These are phyloP conservation scores for Acleris sparsana DNA, from an alignment of 2,888 invertebrate genomes.

Conservation along the genomic window DNA sequence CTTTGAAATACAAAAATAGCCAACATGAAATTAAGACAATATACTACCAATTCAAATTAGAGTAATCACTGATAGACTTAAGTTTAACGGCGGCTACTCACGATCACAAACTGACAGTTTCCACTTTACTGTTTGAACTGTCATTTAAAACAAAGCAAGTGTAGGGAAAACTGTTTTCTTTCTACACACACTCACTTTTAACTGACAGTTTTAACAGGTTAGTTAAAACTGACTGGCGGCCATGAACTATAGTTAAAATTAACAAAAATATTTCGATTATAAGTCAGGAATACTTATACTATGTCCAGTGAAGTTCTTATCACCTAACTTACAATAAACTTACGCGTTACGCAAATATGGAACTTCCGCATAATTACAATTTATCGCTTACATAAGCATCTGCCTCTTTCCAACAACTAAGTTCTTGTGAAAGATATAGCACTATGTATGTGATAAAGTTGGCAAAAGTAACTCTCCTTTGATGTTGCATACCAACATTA, in stretches of 20 bases:
- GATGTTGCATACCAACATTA: constrained; percentile 44
- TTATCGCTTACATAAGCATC: constrained; percentile 28
- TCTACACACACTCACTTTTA: too few species aligned
- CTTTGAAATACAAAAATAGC: constrained; percentile 9
- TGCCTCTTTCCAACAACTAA: too few species aligned
- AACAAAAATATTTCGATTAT: constrained; percentile 19
- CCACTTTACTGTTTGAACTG: too few species aligned
- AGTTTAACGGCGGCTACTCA: too few species aligned
- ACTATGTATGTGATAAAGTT: neutral
- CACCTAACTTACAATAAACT: constrained; percentile 51
- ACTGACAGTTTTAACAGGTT: too few species aligned
- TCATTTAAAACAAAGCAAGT: too few species aligned
- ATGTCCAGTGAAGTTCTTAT: constrained; percentile 55
- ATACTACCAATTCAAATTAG: neutral
- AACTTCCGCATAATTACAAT: constrained; percentile 18
- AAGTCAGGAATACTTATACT: constrained; percentile 40
- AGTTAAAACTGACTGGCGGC: too few species aligned
- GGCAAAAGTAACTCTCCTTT: constrained; percentile 38
- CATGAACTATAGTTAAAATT: constrained; percentile 9
- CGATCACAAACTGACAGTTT: too few species aligned
- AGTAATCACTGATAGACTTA: neutral
- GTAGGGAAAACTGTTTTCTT: too few species aligned
- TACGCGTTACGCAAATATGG: constrained; percentile 37
- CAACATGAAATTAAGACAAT: constrained; percentile 3
- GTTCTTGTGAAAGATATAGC: neutral